Conservation (phyloP, 2,113 vertebrate species). For the Bostrychus sinensis region DNA sequence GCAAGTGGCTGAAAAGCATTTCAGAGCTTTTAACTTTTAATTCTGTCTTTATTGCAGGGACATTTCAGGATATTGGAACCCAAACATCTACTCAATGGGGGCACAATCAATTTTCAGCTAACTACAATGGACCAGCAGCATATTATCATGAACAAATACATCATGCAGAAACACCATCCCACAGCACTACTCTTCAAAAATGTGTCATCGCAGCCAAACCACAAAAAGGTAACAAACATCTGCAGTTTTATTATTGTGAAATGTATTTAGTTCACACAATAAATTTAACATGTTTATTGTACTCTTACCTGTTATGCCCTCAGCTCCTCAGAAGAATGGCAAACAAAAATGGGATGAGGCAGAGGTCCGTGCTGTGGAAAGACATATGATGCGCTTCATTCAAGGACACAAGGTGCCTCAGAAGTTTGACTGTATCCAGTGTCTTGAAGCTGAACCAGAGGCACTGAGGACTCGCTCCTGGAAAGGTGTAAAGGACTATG, state of each 20-base stretch:
- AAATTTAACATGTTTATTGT: too few species aligned
- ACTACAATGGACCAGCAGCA: background rate
- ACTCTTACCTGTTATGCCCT: background rate
- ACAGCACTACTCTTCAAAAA: background rate
- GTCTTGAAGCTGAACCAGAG: constrained; percentile 55
- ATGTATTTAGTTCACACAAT: background rate
- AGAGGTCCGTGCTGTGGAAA: constrained; percentile 62
- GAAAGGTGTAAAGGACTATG: constrained; percentile 68
- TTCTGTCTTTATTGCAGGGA: constrained; percentile 15
- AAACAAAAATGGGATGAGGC: constrained; percentile 50
- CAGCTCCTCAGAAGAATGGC: constrained; percentile 5
- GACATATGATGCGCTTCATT: constrained; percentile 65
- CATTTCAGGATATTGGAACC: background rate
- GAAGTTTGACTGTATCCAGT: constrained; percentile 64
- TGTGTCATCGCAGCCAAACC: background rate
- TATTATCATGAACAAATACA: background rate
- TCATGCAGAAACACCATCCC: background rate
- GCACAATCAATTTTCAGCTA: background rate
- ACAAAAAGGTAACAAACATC: constrained; percentile 24
- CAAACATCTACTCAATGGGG: background rate
- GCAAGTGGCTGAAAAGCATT: background rate
- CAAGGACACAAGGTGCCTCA: constrained; percentile 51
- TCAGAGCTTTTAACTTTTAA: background rate
- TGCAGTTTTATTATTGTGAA: background rate
- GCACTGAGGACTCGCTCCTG: constrained; percentile 57